Conservation (phyloP, 2,888 invertebrate species). For the Isotomurus palustris region DNA sequence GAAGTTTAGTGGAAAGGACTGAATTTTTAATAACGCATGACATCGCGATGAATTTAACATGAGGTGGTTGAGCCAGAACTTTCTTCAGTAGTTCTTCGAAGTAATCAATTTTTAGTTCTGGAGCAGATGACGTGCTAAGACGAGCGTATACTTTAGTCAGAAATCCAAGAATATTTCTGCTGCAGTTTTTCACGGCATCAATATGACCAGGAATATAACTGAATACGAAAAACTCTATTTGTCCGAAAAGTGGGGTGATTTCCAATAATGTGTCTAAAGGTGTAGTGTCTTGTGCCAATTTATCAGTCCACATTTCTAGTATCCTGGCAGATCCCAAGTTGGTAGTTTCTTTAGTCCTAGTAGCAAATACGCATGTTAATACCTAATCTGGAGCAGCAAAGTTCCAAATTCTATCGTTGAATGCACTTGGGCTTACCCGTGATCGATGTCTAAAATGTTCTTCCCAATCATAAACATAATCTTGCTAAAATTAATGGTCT, state of each 20-base stretch:
- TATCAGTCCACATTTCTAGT: slow-evolving; percentile 39
- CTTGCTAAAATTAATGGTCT: not conserved
- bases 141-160: slow-evolving; percentile 30
- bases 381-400: too few species aligned
- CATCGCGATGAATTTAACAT: slow-evolving; percentile 40
- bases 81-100: slow-evolving; percentile 19
- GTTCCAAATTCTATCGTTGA: not conserved
- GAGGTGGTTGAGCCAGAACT: slow-evolving; percentile 29
- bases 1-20: slow-evolving; percentile 14
- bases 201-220: slow-evolving; percentile 42
- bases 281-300: slow-evolving; percentile 17
- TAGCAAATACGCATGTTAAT: too few species aligned
- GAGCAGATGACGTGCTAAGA: slow-evolving; percentile 12
- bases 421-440: slow-evolving; percentile 20
- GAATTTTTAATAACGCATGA: slow-evolving; percentile 31
- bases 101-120: not conserved
- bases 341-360: slow-evolving; percentile 38
- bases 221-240: slow-evolving; percentile 39
- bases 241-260: slow-evolving; percentile 15
- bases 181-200: slow-evolving; percentile 44
- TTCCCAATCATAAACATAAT: slow-evolving; percentile 15
- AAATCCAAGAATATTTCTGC: slow-evolving; percentile 31
- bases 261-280: slow-evolving; percentile 2
- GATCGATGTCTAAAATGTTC: slow-evolving; percentile 24
- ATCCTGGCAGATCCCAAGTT: slow-evolving; percentile 39